Base-by-base conservation (phyloP, 2,888 invertebrate species). In the Macrostomum cliftonense region DNA sequence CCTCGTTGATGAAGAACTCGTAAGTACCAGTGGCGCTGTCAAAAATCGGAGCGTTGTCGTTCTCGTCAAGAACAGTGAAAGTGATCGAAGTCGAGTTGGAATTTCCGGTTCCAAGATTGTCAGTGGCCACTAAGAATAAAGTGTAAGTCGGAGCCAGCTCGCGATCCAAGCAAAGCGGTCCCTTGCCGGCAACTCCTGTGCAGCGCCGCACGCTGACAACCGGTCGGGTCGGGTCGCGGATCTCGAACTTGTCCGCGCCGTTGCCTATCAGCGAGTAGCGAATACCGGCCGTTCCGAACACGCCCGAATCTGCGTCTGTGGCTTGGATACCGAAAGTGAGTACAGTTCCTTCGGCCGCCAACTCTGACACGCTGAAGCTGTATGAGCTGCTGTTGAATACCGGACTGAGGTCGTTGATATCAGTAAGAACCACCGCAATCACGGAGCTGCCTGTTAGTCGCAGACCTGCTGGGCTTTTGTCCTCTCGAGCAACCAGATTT, bases 351-450 rank as follows among this genome's bases (percentile, higher is more conserved):
- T 28, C 28, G 28, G 28, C 28, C 9, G 28, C 28, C 28, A 45
- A 20, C 16, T 36, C 16, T n/a, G 37, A 37, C 2, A 39, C 45
- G 45, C 39, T 38, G 16, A 38, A 38, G 13, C 86, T 47, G 21
- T 57, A 57, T 19, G 46, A 49, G 17, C 50, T 39, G 39, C 53
- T 46, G n/a, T 53, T 52, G 37, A 57, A 57, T 21, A 42, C 43
- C 2, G 57, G 87, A 11, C 81, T 77, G 69, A 87, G 85, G 71
- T 87, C 86, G 66, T 87, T 86, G 14, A 82, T 79, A 65, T 86
- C 28, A 9, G 9, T 9, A 7, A 28, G 28, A 4, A 28, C 28
- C 28, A 28, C 28, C 4, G 28, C 28, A 28, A 28, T 28, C 28
- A 28, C 9, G 28, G 28, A 4, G 9, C 28, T 28, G 28, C 28